Evolutionary conservation across 2,113 vertebrate genomes (phyloP).

Genomic region (Amphilophus citrinellus): DNA sequence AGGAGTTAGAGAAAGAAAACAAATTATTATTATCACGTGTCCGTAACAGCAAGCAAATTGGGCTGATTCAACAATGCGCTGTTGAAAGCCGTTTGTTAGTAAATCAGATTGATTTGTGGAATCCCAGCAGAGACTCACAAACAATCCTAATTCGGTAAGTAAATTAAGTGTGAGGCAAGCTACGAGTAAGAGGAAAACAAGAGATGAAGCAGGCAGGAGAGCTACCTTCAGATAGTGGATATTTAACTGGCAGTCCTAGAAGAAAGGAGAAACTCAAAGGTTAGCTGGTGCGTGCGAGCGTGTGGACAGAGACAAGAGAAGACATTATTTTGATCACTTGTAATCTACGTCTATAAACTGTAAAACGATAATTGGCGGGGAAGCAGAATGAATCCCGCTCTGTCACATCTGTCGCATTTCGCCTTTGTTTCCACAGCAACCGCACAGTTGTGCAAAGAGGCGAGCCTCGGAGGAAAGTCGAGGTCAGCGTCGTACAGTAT

Average conservation of each 20-base stretch:
- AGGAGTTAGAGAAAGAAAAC: conserved; percentile 3
- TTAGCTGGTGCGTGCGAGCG: conserved; percentile 7
- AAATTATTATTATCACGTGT: conserved; percentile 2
- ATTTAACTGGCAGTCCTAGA: conserved; percentile 88
- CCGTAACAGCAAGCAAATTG: conserved; percentile 17
- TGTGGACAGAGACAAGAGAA: conserved; percentile 16
- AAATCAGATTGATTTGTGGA: conserved; percentile 80
- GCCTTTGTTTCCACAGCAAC: conserved; percentile 76
- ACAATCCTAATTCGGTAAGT: conserved; percentile 61
- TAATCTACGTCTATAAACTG: background rate
- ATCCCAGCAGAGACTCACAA: conserved; percentile 70
- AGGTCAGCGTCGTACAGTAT: conserved; percentile 46
- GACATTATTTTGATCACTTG: background rate
- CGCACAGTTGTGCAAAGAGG: conserved; percentile 24
- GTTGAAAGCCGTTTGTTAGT: conserved; percentile 77
- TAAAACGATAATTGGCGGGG: background rate
- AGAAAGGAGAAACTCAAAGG: conserved; percentile 77
- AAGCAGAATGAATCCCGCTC: conserved; percentile 18
- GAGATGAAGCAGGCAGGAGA: conserved; percentile 55
- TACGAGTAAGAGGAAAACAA: conserved; percentile 36
- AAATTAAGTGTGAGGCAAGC: conserved; percentile 52
- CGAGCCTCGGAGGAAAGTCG: conserved; percentile 48
- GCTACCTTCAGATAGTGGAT: conserved; percentile 88
- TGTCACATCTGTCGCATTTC: conserved; percentile 45
- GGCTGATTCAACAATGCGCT: conserved; percentile 31